Base-by-base conservation (phyloP, 2,797 vertebrate species). In the Anas georgica region DNA sequence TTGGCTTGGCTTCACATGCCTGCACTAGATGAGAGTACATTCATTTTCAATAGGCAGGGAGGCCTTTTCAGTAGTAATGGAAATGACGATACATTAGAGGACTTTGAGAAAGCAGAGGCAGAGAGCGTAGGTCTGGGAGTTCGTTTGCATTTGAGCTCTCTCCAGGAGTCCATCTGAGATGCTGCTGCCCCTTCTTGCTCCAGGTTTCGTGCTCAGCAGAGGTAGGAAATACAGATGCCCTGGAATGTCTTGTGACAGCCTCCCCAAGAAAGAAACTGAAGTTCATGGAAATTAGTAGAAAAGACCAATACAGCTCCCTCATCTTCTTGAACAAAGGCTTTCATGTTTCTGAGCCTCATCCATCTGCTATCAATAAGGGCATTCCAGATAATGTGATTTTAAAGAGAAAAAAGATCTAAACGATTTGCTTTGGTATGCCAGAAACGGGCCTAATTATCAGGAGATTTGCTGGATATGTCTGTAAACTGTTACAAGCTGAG, bases 381-480 rank as follows among this genome's bases (percentile, higher is more conserved):
- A 94, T 91, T 93, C 82, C 75, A 86, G 59, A 93, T 82, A 87
- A 88, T 29, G 68, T 63, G 48, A 31, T 88, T 94, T 93, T 91
- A 90, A 91, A 66, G 78, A 35, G 78, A 13, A 78, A 78, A 83
- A 83, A 77, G 33, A 92, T 69, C 54, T 83, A 83, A 96, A 87
- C 78, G 39, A 84, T 82, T 91, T 58, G 31, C 91, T 88, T 85
- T 90, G 64, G 60, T 43, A 74, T 86, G 78, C 78, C 90, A 95
- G 90, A 88, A 90, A 85, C 64, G 50, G 59, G 46, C 50, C 43
- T 85, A 87, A 91, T 93, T 93, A 88, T 84, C 88, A 72, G 25
- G 78, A 94, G 78, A 74, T 67, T 67, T 79, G 48, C 48, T 90
- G 60, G 33, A 31, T 92, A 10, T 62, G 56, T 80, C 75, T 92